phyloP scores from a whole-genome alignment of 2,113 vertebrate species.

The Ifrita kowaldi region DNA sequence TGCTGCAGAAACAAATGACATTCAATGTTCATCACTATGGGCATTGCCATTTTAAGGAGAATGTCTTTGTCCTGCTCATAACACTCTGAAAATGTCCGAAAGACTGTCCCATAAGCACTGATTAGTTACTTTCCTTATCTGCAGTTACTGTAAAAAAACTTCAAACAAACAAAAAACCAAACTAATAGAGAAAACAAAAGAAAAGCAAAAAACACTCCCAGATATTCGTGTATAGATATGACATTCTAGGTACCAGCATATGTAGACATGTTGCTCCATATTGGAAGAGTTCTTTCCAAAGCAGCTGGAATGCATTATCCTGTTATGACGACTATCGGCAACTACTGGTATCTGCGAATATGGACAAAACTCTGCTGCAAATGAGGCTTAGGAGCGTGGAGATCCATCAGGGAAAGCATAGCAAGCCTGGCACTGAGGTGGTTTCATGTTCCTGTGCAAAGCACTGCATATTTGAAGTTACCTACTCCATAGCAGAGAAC shows the following conservation, averaged over 20 bases:
- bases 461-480: not conserved
- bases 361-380: not conserved
- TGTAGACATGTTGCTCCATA: not conserved
- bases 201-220: not conserved
- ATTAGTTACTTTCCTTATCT: not conserved
- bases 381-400: not conserved
- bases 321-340: not conserved
- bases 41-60: not conserved
- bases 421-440: not conserved
- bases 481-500: not conserved
- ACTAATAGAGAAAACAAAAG: not conserved
- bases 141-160: not conserved
- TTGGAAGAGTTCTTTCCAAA: not conserved
- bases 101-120: not conserved
- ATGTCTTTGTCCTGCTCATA: not conserved
- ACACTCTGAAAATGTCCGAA: not conserved
- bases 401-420: not conserved
- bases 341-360: not conserved
- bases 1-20: not conserved
- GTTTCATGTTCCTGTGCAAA: not conserved
- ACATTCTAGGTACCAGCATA: not conserved
- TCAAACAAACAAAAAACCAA: not conserved
- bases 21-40: not conserved
- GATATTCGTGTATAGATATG: not conserved
- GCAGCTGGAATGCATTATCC: not conserved